phyloP scores from a whole-genome alignment of 2,888 invertebrate species.

The Drosophila eohydei region DNA sequence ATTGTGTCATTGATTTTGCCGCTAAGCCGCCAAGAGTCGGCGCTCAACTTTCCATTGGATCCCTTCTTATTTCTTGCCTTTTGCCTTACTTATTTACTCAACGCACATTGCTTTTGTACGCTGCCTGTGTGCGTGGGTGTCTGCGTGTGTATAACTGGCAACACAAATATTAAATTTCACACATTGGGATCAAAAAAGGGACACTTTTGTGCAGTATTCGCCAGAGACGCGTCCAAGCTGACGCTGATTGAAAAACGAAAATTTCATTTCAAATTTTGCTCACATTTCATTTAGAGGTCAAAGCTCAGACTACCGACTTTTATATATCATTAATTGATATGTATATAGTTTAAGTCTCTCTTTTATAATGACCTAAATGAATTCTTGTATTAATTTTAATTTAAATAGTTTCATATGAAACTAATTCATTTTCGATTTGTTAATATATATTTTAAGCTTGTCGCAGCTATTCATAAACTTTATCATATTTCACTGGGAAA shows the following conservation, averaged over 20 bases:
- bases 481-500: background rate
- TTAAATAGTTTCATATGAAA: background rate
- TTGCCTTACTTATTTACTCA: slow-evolving; percentile 51
- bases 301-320: too few relatives aligned
- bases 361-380: too few relatives aligned
- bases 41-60: slow-evolving; percentile 57
- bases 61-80: slow-evolving; percentile 23
- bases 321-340: background rate
- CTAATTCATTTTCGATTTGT: background rate
- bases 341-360: background rate
- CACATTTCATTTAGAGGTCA: slow-evolving; percentile 11
- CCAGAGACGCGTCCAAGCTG: slow-evolving; percentile 42
- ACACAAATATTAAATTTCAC: slow-evolving; percentile 75
- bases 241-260: slow-evolving; percentile 56
- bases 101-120: slow-evolving; percentile 40
- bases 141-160: slow-evolving; percentile 43
- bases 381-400: background rate
- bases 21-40: slow-evolving; percentile 70
- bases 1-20: slow-evolving; percentile 80
- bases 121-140: slow-evolving; percentile 5
- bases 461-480: background rate
- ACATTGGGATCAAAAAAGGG: slow-evolving; percentile 42
- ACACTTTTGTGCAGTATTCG: slow-evolving; percentile 35
- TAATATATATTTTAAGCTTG: background rate
- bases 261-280: slow-evolving; percentile 27